These are phyloP conservation scores for Rhizoglyphus robini DNA, from an alignment of 1,140 invertebrate genomes.

Conservation along the genomic window DNA sequence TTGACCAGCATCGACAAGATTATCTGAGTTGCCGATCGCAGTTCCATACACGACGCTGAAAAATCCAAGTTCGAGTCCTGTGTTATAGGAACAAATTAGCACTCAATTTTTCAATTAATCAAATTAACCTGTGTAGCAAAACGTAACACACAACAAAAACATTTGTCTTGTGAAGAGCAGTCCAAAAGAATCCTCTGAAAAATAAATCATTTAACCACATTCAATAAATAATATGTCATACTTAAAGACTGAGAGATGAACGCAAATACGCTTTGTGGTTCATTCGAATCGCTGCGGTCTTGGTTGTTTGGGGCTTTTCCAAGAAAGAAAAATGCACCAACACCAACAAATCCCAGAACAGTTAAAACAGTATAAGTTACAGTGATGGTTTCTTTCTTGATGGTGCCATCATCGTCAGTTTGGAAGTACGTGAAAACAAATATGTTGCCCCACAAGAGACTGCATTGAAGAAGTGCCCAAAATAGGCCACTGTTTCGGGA, in stretches of 20 bases:
- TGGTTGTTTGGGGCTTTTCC: background rate
- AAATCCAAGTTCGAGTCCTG: conserved; percentile 82
- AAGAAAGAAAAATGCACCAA: conserved; percentile 42
- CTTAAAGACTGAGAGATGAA: background rate
- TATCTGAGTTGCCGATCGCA: conserved; percentile 63
- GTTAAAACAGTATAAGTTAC: conserved; percentile 58
- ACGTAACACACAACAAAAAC: conserved; percentile 65
- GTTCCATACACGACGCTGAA: conserved; percentile 90
- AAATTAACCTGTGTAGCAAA: conserved; percentile 66
- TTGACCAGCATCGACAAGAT: conserved; percentile 45
- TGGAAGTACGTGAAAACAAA: conserved; percentile 83
- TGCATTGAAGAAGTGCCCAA: conserved; percentile 40
- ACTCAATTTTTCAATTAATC: too few species aligned
- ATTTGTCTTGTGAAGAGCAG: conserved; percentile 39
- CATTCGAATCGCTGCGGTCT: background rate
- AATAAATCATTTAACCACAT: background rate
- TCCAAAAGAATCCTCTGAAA: conserved; percentile 18
- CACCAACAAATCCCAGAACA: conserved; percentile 49
- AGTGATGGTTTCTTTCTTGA: conserved; percentile 47
- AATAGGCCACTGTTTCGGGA: conserved; percentile 58
- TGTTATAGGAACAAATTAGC: conserved; percentile 37
- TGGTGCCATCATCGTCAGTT: conserved; percentile 45
- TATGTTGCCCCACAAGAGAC: conserved; percentile 80
- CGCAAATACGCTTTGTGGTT: background rate
- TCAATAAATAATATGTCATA: background rate